Percentiles rank a stretch among this genome's conserved stretches.
These are phyloP conservation scores for Siderastrea radians DNA, from an alignment of 92 coral and sea anemone genomes.

Conservation along the genomic window DNA sequence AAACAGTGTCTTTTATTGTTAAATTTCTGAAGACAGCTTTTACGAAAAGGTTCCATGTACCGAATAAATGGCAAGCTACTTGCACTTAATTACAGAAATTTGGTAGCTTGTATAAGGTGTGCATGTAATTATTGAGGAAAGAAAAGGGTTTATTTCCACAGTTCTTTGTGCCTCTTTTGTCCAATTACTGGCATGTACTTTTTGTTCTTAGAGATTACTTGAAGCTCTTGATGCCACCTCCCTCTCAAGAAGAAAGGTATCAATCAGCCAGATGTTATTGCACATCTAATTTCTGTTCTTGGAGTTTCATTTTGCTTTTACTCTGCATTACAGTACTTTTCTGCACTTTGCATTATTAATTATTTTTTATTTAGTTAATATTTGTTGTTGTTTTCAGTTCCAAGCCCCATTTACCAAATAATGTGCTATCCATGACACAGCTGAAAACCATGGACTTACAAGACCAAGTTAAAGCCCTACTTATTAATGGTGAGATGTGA, in stretches of 20 bases:
- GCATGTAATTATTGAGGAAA: too few species aligned
- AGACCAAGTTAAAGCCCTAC: constrained; percentile 93
- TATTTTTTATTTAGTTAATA: not conserved
- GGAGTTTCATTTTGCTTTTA: not conserved
- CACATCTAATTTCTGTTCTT: not conserved
- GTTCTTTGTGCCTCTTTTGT: too few species aligned
- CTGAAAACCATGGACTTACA: constrained; percentile 89
- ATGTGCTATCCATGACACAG: constrained; percentile 91
- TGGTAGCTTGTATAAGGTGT: too few species aligned
- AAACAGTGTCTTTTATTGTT: too few species aligned
- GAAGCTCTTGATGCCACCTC: constrained; percentile 76
- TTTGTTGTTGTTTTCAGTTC: constrained; percentile 42
- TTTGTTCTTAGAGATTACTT: constrained; percentile 75
- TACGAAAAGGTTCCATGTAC: too few species aligned
- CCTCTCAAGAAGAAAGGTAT: constrained; percentile 83
- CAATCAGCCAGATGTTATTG: not conserved
- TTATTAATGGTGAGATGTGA: constrained; percentile 82
- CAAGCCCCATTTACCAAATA: constrained; percentile 79
- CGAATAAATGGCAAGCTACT: too few species aligned
- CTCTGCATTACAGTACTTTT: not conserved
- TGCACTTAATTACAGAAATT: too few species aligned
- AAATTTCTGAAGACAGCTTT: too few species aligned
- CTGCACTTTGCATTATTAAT: not conserved
- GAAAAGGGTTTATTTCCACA: too few species aligned
- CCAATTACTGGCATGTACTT: not conserved